Percentiles rank a stretch among this genome's conserved stretches.
These are phyloP conservation scores for Henricia sp. DNA, from an alignment of 53 echinoderm and acorn worm species.

Conservation along the genomic window DNA sequence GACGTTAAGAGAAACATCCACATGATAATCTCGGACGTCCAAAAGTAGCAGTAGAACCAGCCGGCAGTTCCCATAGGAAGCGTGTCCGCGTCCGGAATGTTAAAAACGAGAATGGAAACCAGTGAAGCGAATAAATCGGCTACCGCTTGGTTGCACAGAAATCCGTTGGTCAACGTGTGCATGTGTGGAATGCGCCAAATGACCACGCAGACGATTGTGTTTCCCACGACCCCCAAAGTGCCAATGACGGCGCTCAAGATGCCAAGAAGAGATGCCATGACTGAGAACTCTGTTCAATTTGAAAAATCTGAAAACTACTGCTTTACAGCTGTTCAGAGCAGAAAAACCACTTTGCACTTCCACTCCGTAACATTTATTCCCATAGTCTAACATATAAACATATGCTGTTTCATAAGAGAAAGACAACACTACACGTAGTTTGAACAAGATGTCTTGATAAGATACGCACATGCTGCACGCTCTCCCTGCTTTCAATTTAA, in stretches of 20 bases:
- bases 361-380: neutral
- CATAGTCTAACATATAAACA: too few species aligned
- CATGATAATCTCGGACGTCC: constrained; percentile 22
- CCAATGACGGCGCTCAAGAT: constrained; percentile 17
- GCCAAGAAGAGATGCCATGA: constrained; percentile 18
- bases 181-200: constrained; percentile 40
- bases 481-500: too few species aligned
- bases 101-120: constrained; percentile 23
- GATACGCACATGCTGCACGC: too few species aligned
- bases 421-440: too few species aligned
- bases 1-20: constrained; percentile 49
- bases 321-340: neutral
- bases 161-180: constrained; percentile 35
- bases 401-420: too few species aligned
- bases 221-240: constrained; percentile 23
- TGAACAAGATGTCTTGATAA: too few species aligned
- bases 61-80: constrained; percentile 6
- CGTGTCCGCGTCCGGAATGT: constrained; percentile 1
- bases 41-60: constrained; percentile 49
- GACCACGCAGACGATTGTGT: constrained; percentile 12
- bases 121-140: constrained; percentile 25
- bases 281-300: neutral
- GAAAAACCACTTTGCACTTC: neutral
- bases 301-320: neutral
- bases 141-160: constrained; percentile 28